phyloP scores from a whole-genome alignment of 1,140 invertebrate genomes.

The Meteorus sp. region DNA sequence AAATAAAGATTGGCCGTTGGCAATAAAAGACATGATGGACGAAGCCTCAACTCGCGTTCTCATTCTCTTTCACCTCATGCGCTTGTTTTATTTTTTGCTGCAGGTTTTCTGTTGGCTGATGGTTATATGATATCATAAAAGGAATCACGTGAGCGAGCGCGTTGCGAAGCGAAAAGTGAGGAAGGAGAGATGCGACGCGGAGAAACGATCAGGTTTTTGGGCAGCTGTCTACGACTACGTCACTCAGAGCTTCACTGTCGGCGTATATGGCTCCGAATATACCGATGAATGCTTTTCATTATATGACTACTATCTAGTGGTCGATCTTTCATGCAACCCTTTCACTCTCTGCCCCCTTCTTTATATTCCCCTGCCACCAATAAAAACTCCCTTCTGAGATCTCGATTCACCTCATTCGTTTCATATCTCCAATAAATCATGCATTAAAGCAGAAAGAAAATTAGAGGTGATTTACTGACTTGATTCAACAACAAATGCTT shows the following conservation, averaged over 20 bases:
- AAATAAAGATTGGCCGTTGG: not conserved
- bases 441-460: too few relatives aligned
- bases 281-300: conserved; percentile 58
- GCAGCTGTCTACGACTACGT: conserved; percentile 59
- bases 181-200: not conserved
- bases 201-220: conserved; percentile 41
- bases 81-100: not conserved
- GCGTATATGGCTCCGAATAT: too few relatives aligned
- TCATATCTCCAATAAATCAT: not conserved
- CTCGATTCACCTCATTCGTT: conserved; percentile 11
- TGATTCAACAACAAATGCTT: too few relatives aligned
- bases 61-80: too few relatives aligned
- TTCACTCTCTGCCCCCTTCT: conserved; percentile 39
- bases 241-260: conserved; percentile 55
- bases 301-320: conserved; percentile 51
- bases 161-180: conserved; percentile 32
- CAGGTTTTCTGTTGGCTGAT: conserved; percentile 46
- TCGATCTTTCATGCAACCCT: conserved; percentile 38
- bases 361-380: conserved; percentile 11
- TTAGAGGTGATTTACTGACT: too few relatives aligned
- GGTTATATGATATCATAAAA: conserved; percentile 57
- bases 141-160: conserved; percentile 48
- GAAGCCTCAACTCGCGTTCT: not conserved
- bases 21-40: not conserved
- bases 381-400: not conserved